Evolutionary conservation across 2,797 vertebrate species (phyloP).

Genomic region (Myripristis jacobus): DNA sequence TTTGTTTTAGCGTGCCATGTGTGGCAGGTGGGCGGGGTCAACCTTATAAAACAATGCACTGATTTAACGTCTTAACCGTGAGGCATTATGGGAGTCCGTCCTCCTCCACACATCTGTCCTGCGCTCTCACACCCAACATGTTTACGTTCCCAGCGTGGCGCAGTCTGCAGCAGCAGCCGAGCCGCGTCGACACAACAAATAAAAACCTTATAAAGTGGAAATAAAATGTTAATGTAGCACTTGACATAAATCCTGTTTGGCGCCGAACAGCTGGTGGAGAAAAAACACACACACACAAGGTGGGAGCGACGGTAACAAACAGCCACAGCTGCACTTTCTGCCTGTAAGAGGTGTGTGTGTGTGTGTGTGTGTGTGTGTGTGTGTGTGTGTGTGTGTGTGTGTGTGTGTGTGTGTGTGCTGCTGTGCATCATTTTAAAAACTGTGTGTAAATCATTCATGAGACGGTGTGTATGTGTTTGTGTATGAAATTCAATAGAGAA

Average conservation of each 20-base stretch:
- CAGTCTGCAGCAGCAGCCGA: constrained; percentile 3
- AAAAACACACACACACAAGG: constrained; percentile 51
- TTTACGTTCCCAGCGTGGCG: background rate
- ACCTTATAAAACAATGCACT: too few relatives aligned
- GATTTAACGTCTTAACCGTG: too few relatives aligned
- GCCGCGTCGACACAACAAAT: constrained; percentile 11
- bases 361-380: background rate
- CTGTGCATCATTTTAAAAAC: too few relatives aligned
- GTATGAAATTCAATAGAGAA: constrained; percentile 41
- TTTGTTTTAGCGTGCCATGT: too few relatives aligned
- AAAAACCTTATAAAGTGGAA: constrained; percentile 36
- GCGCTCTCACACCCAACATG: background rate
- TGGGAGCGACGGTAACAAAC: constrained; percentile 22
- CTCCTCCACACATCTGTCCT: too few relatives aligned
- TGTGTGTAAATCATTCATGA: too few relatives aligned
- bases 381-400: background rate
- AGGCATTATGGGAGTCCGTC: too few relatives aligned
- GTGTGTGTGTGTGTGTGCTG: background rate
- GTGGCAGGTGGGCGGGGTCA: too few relatives aligned
- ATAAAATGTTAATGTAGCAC: constrained; percentile 54
- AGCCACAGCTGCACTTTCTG: constrained; percentile 41
- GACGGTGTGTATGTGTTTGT: constrained; percentile 28
- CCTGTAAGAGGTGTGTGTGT: constrained; percentile 10
- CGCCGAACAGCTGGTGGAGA: constrained; percentile 44
- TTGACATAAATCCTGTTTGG: constrained; percentile 47